Percentiles rank a stretch among this genome's conserved stretches.
These are phyloP conservation scores for Spea multiplicata DNA, from an alignment of 2,113 vertebrate species.

Conservation along the genomic window DNA sequence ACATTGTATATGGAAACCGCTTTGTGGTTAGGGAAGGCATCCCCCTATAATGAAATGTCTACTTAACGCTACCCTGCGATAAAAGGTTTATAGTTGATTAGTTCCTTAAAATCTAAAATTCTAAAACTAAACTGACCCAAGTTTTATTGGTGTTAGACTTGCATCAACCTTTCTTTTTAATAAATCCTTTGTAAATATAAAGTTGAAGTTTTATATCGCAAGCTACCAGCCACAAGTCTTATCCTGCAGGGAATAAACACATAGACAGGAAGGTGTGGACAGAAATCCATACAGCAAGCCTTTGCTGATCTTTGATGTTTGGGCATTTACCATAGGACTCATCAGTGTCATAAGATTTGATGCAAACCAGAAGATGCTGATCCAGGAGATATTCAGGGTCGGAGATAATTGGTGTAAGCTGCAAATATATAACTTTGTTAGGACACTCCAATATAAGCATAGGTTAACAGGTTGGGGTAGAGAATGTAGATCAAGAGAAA, in stretches of 20 bases:
- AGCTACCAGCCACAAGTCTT: background rate
- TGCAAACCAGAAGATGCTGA: conserved; percentile 93
- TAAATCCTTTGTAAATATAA: too few species aligned
- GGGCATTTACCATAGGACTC: conserved; percentile 87
- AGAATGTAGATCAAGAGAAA: background rate
- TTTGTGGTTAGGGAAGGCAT: too few species aligned
- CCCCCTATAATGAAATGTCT: too few species aligned
- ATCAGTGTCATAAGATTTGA: conserved; percentile 91
- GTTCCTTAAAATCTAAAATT: background rate
- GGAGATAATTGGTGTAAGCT: conserved; percentile 95
- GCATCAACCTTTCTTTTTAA: too few species aligned
- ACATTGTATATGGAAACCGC: too few species aligned
- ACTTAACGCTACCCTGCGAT: too few species aligned
- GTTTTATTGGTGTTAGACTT: too few species aligned
- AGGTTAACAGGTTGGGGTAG: background rate
- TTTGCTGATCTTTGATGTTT: background rate
- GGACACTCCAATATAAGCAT: background rate
- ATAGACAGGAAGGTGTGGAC: background rate
- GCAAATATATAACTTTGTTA: conserved; percentile 53
- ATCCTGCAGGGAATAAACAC: too few species aligned
- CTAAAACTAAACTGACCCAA: too few species aligned
- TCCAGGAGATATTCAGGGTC: conserved; percentile 94
- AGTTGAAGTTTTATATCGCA: too few species aligned
- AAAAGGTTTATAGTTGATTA: background rate
- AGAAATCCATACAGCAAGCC: too few species aligned